Percentiles rank a stretch among this genome's conserved stretches.
Conservation (phyloP, 2,888 invertebrate genomes). For the Mechanitis mazaeus region DNA sequence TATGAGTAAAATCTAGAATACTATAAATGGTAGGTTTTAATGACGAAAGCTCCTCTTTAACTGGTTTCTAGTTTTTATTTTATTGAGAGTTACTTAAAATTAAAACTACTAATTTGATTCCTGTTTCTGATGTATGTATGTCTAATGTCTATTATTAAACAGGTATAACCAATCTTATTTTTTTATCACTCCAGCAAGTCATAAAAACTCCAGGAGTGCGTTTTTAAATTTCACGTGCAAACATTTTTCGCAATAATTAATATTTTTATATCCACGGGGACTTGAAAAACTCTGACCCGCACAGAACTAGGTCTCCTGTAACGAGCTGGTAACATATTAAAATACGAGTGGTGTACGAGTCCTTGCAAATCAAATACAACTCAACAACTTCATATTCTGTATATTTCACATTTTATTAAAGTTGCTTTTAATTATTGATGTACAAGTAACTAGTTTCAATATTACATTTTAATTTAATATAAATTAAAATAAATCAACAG, state of each 20-base stretch:
- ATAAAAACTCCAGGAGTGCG: neutral
- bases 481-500: no score
- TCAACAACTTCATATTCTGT: neutral
- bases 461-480: neutral
- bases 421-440: neutral
- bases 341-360: conserved; percentile 17
- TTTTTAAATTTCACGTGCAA: conserved; percentile 8
- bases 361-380: conserved; percentile 17
- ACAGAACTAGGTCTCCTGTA: conserved; percentile 27
- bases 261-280: conserved; percentile 21
- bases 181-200: neutral
- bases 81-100: neutral
- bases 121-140: no score
- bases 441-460: neutral
- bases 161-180: neutral
- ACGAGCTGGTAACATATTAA: conserved; percentile 26
- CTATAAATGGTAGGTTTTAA: conserved; percentile 22
- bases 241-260: conserved; percentile 24
- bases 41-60: conserved; percentile 7
- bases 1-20: conserved; percentile 21
- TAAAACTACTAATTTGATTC: no score
- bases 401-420: neutral
- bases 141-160: no score
- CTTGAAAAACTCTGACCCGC: conserved; percentile 26
- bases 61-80: conserved; percentile 8